These are phyloP conservation scores for Crocuta crocuta DNA, from an alignment of 2,113 vertebrate genomes.

Conservation along the genomic window DNA sequence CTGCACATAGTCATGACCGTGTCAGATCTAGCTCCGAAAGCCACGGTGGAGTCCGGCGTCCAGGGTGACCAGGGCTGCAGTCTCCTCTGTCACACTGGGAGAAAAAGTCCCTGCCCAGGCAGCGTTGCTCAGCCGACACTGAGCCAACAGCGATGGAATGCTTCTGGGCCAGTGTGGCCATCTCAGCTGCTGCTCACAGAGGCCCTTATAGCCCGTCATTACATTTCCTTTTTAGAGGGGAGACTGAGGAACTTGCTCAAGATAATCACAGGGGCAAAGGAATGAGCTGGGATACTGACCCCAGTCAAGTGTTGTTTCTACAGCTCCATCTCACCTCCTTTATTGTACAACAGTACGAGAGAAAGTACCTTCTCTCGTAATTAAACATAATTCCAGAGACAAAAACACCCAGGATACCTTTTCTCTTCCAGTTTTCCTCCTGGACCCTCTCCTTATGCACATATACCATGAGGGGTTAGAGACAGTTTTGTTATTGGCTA, in stretches of 20 bases:
- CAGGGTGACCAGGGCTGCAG: neutral
- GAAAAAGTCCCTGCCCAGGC: neutral
- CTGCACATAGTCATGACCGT: neutral
- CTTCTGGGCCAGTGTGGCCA: neutral
- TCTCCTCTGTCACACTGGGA: neutral
- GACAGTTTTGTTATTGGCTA: neutral
- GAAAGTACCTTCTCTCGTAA: neutral
- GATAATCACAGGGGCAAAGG: neutral
- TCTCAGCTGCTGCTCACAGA: neutral
- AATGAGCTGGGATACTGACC: neutral
- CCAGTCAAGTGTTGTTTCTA: neutral
- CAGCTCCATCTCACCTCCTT: neutral
- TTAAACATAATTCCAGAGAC: neutral
- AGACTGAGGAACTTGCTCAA: neutral
- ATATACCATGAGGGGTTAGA: neutral
- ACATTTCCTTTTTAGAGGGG: neutral
- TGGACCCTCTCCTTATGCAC: neutral
- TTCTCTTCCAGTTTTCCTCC: neutral
- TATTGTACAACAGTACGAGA: neutral
- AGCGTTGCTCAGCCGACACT: neutral
- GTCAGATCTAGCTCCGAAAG: neutral
- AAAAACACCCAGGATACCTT: neutral
- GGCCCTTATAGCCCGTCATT: neutral
- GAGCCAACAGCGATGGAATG: neutral
- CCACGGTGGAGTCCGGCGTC: neutral